Conservation (phyloP, 1,140 invertebrate genomes). For the Polypedilum vanderplanki region DNA sequence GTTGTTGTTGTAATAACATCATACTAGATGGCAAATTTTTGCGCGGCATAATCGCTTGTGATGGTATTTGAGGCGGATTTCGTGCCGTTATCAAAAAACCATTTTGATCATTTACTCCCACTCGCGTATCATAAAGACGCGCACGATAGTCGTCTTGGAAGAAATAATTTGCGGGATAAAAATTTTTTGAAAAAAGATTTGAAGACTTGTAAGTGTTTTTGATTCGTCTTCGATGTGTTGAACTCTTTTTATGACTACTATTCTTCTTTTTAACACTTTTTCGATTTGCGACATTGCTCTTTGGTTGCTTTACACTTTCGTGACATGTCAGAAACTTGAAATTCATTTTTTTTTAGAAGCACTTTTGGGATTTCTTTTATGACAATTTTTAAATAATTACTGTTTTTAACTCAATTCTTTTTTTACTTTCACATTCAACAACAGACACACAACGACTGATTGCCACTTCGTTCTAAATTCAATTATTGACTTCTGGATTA, state of each 20-base stretch:
- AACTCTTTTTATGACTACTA: not conserved
- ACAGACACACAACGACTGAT: slow-evolving; percentile 23
- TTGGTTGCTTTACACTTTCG: not conserved
- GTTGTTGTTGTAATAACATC: not conserved
- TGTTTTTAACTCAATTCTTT: not conserved
- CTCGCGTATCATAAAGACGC: not conserved
- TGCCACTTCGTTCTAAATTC: not conserved
- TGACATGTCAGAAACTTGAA: not conserved
- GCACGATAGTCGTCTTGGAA: not conserved
- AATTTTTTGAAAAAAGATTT: slow-evolving; percentile 16
- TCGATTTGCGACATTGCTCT: not conserved
- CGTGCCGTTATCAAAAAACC: slow-evolving; percentile 10
- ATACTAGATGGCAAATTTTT: slow-evolving; percentile 5
- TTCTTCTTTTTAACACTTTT: not conserved
- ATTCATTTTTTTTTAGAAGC: not conserved
- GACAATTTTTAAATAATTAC: slow-evolving; percentile 7
- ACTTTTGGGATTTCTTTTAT: not conserved
- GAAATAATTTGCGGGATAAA: slow-evolving; percentile 25
- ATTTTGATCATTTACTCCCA: slow-evolving; percentile 9
- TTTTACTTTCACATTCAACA: slow-evolving; percentile 23
- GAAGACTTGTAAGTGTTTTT: not conserved
- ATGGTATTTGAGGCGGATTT: slow-evolving; percentile 15
- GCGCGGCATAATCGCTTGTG: not conserved
- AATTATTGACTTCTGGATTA: not conserved
- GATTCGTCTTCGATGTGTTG: not conserved